Evolutionary conservation across 2,113 vertebrate species (phyloP), one percentile per base, ranked within the genome.

Genomic region (Irena cyanogastra): DNA sequence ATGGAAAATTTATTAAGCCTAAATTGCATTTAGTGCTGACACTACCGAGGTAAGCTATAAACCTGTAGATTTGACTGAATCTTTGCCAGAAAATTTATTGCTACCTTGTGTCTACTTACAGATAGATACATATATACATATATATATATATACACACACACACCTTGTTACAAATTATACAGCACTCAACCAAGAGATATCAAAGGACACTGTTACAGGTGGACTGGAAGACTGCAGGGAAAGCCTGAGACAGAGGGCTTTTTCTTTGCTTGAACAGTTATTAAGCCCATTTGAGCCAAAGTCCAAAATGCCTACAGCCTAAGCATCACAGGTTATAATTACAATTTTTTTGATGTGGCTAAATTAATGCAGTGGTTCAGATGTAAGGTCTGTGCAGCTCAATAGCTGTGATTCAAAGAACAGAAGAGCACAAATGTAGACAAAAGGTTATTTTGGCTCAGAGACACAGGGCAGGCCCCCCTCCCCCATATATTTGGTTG

Each of bases 401-500:
- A 16, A 8, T 8, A 23, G 1, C 19, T 56, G 1, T 8, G 5
- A 28, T 10, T 70, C 0, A 39, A 33, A 47, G 6, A 44, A 21
- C 16, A 35, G 15, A 15, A 35, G 5, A 15, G 30, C 11, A 8
- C 6, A 50, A 65, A 50, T 1, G 15, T 8, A 59, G 10, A 35
- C 19, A 22, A 26, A 33, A 2, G 18, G 13, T 18, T 22, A 27
- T 26, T 61, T 60, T 28, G 4, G 7, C 35, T 54, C 18, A 26
- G 16, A 3, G 18, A 75, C 4, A 24, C 8, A 22, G 31, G 26
- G 19, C 8, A 35, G 10, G 41, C 11, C 7, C 65, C 3, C 1
- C n/a, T n/a, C n/a, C 4, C 10, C 37, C 4, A 33, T 3, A 2
- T 2, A 7, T 0, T 1, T 13, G n/a, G n/a, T 20, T 16, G 5